Conservation (phyloP, 1,140 invertebrate species). For the Dysdera silvatica region DNA sequence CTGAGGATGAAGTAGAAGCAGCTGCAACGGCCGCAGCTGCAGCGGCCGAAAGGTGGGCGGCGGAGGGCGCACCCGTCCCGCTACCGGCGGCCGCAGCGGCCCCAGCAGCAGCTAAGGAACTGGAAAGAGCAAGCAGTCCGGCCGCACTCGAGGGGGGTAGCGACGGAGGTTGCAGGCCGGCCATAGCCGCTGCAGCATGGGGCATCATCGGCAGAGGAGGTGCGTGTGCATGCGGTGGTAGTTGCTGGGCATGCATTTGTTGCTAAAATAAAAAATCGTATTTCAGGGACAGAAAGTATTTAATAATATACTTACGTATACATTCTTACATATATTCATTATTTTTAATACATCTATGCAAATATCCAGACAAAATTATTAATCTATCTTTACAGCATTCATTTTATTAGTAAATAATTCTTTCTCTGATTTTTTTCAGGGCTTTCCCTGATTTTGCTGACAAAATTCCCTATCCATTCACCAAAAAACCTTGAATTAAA, state of each 20-base stretch:
- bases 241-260: constrained; percentile 84
- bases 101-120: constrained; percentile 14
- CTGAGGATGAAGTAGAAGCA: constrained; percentile 27
- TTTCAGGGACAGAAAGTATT: neutral
- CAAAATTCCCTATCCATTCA: too few species aligned
- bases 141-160: constrained; percentile 37
- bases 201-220: constrained; percentile 60
- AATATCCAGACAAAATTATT: too few species aligned
- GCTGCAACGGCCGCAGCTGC: constrained; percentile 22
- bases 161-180: constrained; percentile 30
- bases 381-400: too few species aligned
- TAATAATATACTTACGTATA: neutral
- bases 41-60: constrained; percentile 4
- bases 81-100: constrained; percentile 15
- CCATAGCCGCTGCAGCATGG: constrained; percentile 46
- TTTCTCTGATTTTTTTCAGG: too few species aligned
- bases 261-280: constrained; percentile 53
- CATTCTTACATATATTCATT: neutral
- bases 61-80: constrained; percentile 25
- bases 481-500: too few species aligned
- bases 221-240: constrained; percentile 64
- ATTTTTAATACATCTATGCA: too few species aligned
- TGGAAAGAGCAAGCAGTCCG: constrained; percentile 40
- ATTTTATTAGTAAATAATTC: too few species aligned
- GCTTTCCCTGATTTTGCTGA: too few species aligned